Evolutionary conservation across 2,888 invertebrate genomes (phyloP).

Genomic region (Epinotia bilunana): DNA sequence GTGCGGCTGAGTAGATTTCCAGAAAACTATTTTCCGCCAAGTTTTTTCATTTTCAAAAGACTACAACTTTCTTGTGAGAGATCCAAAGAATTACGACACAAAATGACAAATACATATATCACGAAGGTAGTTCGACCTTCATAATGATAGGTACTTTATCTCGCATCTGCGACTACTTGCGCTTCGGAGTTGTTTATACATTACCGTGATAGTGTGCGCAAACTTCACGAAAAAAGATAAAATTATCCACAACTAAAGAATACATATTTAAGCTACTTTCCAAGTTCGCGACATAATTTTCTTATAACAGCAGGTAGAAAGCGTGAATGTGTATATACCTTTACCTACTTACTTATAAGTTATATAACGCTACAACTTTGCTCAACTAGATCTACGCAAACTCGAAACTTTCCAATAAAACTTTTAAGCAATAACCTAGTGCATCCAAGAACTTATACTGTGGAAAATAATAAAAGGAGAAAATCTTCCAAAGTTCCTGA

Average conservation of each 20-base stretch:
- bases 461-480: slow-evolving; percentile 39
- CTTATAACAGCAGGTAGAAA: slow-evolving; percentile 15
- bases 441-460: slow-evolving; percentile 43
- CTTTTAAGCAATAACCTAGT: slow-evolving; percentile 45
- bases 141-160: background rate
- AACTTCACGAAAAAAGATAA: background rate
- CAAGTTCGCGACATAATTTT: slow-evolving; percentile 16
- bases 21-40: background rate
- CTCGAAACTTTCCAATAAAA: slow-evolving; percentile 42
- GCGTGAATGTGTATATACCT: slow-evolving; percentile 15
- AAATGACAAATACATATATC: background rate
- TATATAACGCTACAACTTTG: slow-evolving; percentile 28
- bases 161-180: background rate
- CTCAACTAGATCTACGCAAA: slow-evolving; percentile 40
- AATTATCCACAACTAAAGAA: background rate
- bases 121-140: background rate
- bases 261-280: slow-evolving; percentile 12
- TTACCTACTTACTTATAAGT: background rate
- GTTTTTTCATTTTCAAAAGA: background rate
- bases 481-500: slow-evolving; percentile 37
- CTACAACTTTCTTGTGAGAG: background rate
- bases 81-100: background rate
- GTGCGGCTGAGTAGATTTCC: slow-evolving; percentile 2
- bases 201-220: background rate
- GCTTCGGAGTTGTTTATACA: background rate